A percentile compares a stretch with the other conserved stretches of the same genome.
Conservation (phyloP, 2,113 vertebrate species). For the Neolamprologus brichardi region DNA sequence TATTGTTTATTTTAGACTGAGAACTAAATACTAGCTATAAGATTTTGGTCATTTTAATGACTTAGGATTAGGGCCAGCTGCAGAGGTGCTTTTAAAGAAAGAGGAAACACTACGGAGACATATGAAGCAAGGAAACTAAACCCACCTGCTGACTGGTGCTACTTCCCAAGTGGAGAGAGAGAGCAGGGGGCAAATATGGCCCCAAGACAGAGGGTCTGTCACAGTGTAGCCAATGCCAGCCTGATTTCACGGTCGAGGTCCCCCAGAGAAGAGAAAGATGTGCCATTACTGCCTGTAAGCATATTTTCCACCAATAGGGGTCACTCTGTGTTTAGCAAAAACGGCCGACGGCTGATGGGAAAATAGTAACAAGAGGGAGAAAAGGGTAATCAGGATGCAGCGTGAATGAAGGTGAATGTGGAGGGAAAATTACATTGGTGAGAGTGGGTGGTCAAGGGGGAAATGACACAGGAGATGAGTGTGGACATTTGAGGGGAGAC, state of each 20-base stretch:
- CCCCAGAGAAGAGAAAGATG: conserved; percentile 43
- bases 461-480: conserved; percentile 40
- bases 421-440: conserved; percentile 28
- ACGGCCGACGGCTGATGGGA: not conserved
- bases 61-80: not conserved
- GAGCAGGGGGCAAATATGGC: conserved; percentile 51
- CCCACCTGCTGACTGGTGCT: conserved; percentile 44
- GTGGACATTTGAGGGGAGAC: conserved; percentile 25
- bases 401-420: conserved; percentile 31
- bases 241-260: conserved; percentile 71
- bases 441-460: conserved; percentile 33
- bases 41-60: not conserved
- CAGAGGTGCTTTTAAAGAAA: not conserved
- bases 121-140: not conserved
- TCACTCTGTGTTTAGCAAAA: conserved; percentile 58
- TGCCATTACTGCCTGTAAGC: conserved; percentile 6
- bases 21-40: not conserved
- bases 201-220: conserved; percentile 56
- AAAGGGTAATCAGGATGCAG: conserved; percentile 39
- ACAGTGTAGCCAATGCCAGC: conserved; percentile 62
- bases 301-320: conserved; percentile 64
- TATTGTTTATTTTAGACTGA: not conserved
- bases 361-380: conserved; percentile 13
- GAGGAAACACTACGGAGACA: conserved; percentile 1
- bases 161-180: conserved; percentile 26